Evolutionary conservation across 2,113 vertebrate species (phyloP), one percentile per base, ranked within the genome.

Genomic region (Salvator merianae): DNA sequence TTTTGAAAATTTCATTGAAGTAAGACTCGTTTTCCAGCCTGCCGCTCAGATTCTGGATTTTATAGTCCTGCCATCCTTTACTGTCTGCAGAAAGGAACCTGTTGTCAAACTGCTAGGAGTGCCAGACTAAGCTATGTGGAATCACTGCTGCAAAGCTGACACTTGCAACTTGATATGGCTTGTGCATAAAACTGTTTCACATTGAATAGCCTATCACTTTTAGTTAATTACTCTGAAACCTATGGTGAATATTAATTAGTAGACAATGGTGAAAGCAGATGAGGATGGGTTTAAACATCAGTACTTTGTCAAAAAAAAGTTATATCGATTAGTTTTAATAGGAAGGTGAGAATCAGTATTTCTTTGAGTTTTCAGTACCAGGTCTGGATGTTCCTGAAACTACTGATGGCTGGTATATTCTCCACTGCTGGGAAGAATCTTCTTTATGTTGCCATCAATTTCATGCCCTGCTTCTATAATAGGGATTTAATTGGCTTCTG

Each of bases 401-500:
- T 30, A 88, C 66, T 40, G 55, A 28, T 7, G 20, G 34, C 82
- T 86, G 80, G 34, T 77, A 84, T 88, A 83, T 32, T 32, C 81
- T 79, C 22, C 28, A 40, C 77, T 66, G 69, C 72, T 86, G 59
- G 82, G 78, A 92, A 88, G 88, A 88, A 73, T 36, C 81, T 88
- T 93, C 93, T 80, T 83, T 81, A 0, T 75, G 80, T 85, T 79
- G 75, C 88, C 86, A 86, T 69, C 88, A 87, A 85, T 92, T 93
- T 92, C 76, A 71, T 93, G 90, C 83, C 92, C 90, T 86, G 73
- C 89, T 90, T 73, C 91, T 68, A 10, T 90, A 88, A 94, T 90
- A 77, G 91, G 90, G 88, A 93, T 92, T 93, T 94, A 94, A 94
- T 95, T 94, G 91, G 81, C 85, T 87, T 82, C 93, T 88, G 65